Percentiles rank a stretch among this genome's conserved stretches.
These are phyloP conservation scores for Diarsia dahlii DNA, from an alignment of 2,888 invertebrate species.

Conservation along the genomic window DNA sequence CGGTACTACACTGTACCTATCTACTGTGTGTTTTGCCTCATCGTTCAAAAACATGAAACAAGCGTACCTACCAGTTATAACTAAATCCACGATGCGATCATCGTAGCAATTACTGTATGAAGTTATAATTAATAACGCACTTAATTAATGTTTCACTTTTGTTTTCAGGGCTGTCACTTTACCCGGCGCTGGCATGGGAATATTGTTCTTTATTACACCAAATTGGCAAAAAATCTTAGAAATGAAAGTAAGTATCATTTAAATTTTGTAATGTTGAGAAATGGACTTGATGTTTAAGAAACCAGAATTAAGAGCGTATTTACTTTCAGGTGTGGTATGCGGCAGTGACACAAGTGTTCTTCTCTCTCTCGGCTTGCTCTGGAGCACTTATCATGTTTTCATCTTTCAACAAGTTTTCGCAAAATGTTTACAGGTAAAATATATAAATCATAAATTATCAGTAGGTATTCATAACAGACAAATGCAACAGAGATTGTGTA, in stretches of 20 bases:
- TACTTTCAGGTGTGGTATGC: conserved; percentile 93
- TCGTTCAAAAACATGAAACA: background rate
- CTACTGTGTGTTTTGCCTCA: background rate
- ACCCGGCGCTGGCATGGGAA: conserved; percentile 94
- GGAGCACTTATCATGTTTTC: conserved; percentile 95
- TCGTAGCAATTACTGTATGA: background rate
- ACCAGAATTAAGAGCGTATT: background rate
- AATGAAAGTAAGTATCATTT: conserved; percentile 88
- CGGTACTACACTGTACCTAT: background rate
- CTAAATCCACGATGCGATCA: background rate
- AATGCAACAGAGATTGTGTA: background rate
- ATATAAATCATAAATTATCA: conserved; percentile 21
- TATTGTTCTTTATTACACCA: conserved; percentile 94
- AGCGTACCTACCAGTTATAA: background rate
- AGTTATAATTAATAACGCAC: background rate
- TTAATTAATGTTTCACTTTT: conserved; percentile 7
- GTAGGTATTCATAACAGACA: background rate
- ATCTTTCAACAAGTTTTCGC: conserved; percentile 94
- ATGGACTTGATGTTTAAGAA: background rate
- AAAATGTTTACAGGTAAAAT: conserved; percentile 93
- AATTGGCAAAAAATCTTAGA: conserved; percentile 94
- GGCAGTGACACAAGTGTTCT: conserved; percentile 95
- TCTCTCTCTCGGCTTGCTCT: conserved; percentile 94
- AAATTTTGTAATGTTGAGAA: background rate
- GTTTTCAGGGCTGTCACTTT: conserved; percentile 91